Percentiles rank a stretch among this genome's conserved stretches.
Conservation (phyloP, 2,797 vertebrate genomes). For the Lacerta viridis region DNA sequence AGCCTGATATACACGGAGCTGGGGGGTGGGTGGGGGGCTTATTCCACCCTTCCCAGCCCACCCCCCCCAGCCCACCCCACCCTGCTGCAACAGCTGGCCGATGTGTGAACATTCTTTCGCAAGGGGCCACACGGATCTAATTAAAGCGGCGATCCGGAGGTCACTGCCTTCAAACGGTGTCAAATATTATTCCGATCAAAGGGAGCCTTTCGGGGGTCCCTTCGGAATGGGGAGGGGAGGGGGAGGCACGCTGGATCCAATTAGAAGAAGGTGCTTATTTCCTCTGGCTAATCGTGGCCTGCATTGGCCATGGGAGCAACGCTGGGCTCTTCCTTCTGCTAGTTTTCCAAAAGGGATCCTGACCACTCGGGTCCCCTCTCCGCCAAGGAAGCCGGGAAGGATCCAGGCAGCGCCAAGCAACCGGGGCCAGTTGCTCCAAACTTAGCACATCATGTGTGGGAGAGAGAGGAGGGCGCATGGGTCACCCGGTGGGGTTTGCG, state of each 20-base stretch:
- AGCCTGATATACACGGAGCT: not conserved
- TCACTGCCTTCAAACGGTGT: constrained; percentile 62
- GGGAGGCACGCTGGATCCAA: not conserved
- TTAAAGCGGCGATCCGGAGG: constrained; percentile 55
- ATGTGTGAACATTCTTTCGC: constrained; percentile 12
- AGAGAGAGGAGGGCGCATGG: not conserved
- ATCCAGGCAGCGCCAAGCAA: not conserved
- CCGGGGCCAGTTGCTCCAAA: not conserved
- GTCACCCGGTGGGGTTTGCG: no score
- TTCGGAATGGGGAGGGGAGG: not conserved
- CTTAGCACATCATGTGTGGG: not conserved
- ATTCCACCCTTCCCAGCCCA: not conserved
- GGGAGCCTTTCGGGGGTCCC: not conserved
- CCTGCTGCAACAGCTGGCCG: constrained; percentile 22
- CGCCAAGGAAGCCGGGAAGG: no score
- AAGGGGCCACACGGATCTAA: constrained; percentile 52
- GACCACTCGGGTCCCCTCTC: no score
- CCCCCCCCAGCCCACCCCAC: not conserved
- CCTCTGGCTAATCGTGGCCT: not conserved
- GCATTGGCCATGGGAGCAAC: not conserved
- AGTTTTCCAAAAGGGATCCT: not conserved
- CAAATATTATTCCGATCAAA: constrained; percentile 60
- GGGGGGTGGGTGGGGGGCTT: not conserved
- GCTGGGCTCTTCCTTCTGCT: not conserved
- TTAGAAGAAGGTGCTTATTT: not conserved